Conservation (phyloP, 2,797 vertebrate species). For the Monodelphis domestica region DNA sequence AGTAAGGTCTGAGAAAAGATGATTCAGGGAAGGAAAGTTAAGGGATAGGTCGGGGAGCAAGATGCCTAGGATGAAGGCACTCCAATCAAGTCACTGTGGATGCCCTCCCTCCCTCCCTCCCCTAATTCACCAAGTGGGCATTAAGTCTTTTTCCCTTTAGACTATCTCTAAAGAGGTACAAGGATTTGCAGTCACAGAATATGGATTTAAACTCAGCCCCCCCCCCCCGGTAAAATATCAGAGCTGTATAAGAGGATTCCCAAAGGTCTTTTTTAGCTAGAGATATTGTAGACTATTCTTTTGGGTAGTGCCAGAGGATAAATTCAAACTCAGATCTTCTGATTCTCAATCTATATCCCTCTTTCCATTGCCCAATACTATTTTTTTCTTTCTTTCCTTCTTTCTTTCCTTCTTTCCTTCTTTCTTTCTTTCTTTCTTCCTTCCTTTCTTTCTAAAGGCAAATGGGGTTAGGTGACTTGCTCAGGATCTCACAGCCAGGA, state of each 20-base stretch:
- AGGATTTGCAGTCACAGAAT: not conserved
- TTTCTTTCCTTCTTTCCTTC: too few relatives aligned
- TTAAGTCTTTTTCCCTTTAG: not conserved
- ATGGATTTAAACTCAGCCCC: not conserved
- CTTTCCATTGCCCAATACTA: not conserved
- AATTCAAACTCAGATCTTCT: not conserved
- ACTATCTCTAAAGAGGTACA: not conserved
- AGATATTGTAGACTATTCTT: not conserved
- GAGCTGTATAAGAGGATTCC: not conserved
- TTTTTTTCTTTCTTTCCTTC: too few relatives aligned
- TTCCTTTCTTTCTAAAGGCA: too few relatives aligned
- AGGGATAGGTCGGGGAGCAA: conserved; percentile 75
- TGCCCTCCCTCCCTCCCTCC: not conserved
- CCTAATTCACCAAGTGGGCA: not conserved
- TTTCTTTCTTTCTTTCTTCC: too few relatives aligned
- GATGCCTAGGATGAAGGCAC: conserved; percentile 67
- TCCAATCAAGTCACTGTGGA: conserved; percentile 77
- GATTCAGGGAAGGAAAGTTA: conserved; percentile 73
- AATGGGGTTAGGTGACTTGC: too few relatives aligned
- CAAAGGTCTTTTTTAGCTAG: not conserved
- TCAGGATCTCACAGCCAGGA: too few relatives aligned
- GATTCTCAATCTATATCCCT: not conserved
- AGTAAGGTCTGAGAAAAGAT: not conserved
- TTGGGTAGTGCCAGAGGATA: not conserved
- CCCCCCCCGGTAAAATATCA: not conserved